phyloP scores from a whole-genome alignment of 2,888 invertebrate genomes.

The Machimus rusticus region DNA sequence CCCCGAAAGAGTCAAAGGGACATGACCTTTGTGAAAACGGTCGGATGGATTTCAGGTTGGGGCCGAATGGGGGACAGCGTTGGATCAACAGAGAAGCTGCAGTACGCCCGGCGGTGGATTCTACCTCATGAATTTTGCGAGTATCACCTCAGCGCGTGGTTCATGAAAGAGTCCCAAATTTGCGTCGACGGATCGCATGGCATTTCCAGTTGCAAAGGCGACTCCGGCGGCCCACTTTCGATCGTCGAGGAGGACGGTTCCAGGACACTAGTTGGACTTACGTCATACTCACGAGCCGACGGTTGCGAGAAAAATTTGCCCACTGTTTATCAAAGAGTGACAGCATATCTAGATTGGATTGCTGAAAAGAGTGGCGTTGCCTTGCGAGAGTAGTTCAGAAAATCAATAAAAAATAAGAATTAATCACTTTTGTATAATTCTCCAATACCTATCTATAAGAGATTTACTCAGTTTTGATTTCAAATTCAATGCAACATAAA shows the following conservation, averaged over 20 bases:
- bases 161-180: background rate
- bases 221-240: slow-evolving; percentile 50
- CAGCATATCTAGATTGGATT: slow-evolving; percentile 48
- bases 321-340: slow-evolving; percentile 48
- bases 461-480: too few species aligned
- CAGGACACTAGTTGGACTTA: slow-evolving; percentile 49
- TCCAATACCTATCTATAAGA: background rate
- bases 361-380: background rate
- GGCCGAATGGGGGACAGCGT: background rate
- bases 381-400: background rate
- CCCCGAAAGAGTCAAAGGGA: background rate
- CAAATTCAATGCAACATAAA: too few species aligned
- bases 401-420: background rate
- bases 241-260: slow-evolving; percentile 30
- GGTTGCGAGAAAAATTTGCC: slow-evolving; percentile 45
- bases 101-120: background rate
- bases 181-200: background rate
- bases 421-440: background rate
- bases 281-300: slow-evolving; percentile 48
- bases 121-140: background rate
- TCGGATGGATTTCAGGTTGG: slow-evolving; percentile 1
- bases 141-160: background rate
- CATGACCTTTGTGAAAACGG: background rate
- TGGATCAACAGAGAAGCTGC: background rate
- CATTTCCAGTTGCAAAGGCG: slow-evolving; percentile 44